Conservation (phyloP, 2,113 vertebrate genomes). For the Anser brachyrhynchus region DNA sequence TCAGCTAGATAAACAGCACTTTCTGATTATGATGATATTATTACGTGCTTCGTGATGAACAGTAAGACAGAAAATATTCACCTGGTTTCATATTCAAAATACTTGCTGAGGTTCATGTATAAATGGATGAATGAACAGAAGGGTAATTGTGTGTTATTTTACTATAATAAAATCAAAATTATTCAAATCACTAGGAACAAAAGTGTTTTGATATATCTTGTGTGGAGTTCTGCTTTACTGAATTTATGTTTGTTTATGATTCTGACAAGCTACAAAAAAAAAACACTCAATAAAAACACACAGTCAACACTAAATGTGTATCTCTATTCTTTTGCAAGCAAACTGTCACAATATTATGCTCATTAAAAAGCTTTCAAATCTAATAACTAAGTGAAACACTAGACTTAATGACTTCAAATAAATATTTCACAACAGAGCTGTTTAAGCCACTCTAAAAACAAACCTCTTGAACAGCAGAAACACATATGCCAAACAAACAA, state of each 20-base stretch:
- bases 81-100: constrained; percentile 39
- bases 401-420: constrained; percentile 53
- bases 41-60: constrained; percentile 25
- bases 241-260: constrained; percentile 39
- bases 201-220: background rate
- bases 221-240: background rate
- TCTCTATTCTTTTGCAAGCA: constrained; percentile 40
- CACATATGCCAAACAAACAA: background rate
- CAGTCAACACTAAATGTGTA: background rate
- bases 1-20: constrained; percentile 25
- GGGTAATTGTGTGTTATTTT: constrained; percentile 45
- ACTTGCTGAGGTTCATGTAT: constrained; percentile 37
- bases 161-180: constrained; percentile 40
- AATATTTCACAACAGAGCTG: constrained; percentile 20
- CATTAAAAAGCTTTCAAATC: constrained; percentile 45
- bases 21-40: constrained; percentile 20
- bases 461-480: constrained; percentile 15
- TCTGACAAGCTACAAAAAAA: constrained; percentile 37
- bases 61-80: constrained; percentile 19
- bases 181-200: constrained; percentile 29
- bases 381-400: constrained; percentile 45
- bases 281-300: background rate
- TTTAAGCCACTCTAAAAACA: constrained; percentile 45
- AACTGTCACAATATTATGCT: constrained; percentile 61
- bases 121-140: constrained; percentile 58